Conservation (phyloP, 2,888 invertebrate species). For the Lithodes maja region DNA sequence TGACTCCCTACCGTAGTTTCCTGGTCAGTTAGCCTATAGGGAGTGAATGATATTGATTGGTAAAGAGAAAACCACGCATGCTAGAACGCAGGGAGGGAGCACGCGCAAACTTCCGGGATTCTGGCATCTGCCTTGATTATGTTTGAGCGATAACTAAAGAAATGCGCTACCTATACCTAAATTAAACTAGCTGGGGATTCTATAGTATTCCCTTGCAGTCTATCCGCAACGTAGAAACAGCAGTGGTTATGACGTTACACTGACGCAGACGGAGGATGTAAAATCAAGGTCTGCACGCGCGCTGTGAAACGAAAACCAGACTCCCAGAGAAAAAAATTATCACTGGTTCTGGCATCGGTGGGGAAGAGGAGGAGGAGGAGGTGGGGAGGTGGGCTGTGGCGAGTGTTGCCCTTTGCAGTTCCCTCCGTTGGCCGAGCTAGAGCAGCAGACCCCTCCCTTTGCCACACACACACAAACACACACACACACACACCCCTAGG, state of each 20-base stretch:
- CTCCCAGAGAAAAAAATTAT: neutral
- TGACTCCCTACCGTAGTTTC: neutral
- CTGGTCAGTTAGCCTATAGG: constrained; percentile 2
- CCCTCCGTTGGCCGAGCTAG: constrained; percentile 37
- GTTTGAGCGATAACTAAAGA: constrained; percentile 38
- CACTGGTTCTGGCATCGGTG: neutral
- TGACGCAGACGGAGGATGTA: too few relatives aligned
- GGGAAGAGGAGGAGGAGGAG: neutral
- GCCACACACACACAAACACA: constrained; percentile 5
- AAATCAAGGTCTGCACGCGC: neutral
- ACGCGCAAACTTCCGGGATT: constrained; percentile 60
- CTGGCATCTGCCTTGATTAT: constrained; percentile 49
- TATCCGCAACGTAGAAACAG: too few relatives aligned
- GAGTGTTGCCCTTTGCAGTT: constrained; percentile 55
- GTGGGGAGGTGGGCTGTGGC: neutral
- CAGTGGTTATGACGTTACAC: too few relatives aligned
- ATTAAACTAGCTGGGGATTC: too few relatives aligned
- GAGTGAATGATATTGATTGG: constrained; percentile 49
- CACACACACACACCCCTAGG: constrained; percentile 19
- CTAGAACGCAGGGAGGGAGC: constrained; percentile 51
- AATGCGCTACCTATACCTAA: too few relatives aligned
- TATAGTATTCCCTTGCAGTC: too few relatives aligned
- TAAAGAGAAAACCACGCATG: constrained; percentile 43
- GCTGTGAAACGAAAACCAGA: neutral
- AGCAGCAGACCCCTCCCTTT: constrained; percentile 44